phyloP scores from a whole-genome alignment of 2,888 invertebrate species.

The Camponotus fellah region DNA sequence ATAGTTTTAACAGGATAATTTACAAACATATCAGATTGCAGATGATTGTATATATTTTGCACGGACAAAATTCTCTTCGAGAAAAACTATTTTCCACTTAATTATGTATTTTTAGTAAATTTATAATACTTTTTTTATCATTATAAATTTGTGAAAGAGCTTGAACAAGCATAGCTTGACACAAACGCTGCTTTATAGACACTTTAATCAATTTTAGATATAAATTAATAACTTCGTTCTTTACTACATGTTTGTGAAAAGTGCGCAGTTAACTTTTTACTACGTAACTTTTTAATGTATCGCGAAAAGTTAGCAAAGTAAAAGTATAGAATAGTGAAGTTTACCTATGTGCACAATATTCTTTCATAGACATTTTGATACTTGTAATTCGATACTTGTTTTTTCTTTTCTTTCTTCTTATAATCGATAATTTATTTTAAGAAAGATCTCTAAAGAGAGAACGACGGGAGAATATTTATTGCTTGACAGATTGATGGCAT shows the following conservation, averaged over 20 bases:
- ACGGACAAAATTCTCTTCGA: not conserved
- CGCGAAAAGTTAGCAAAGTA: not conserved
- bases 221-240: conserved; percentile 22
- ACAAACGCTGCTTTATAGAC: not conserved
- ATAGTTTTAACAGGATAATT: not conserved
- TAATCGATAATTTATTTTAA: not conserved
- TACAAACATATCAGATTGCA: not conserved
- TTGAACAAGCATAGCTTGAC: not conserved
- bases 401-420: not conserved
- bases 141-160: not conserved
- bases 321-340: not conserved
- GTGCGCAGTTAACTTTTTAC: not conserved
- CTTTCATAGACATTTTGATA: not conserved
- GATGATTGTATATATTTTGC: not conserved
- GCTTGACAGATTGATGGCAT: not conserved
- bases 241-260: not conserved
- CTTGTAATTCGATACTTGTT: not conserved
- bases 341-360: not conserved
- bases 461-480: not conserved
- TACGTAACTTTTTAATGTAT: not conserved
- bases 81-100: not conserved
- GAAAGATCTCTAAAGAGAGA: not conserved
- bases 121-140: not conserved
- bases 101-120: not conserved
- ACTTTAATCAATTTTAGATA: not conserved